phyloP scores from a whole-genome alignment of 1,140 invertebrate genomes.

The Babylonia areolata region DNA sequence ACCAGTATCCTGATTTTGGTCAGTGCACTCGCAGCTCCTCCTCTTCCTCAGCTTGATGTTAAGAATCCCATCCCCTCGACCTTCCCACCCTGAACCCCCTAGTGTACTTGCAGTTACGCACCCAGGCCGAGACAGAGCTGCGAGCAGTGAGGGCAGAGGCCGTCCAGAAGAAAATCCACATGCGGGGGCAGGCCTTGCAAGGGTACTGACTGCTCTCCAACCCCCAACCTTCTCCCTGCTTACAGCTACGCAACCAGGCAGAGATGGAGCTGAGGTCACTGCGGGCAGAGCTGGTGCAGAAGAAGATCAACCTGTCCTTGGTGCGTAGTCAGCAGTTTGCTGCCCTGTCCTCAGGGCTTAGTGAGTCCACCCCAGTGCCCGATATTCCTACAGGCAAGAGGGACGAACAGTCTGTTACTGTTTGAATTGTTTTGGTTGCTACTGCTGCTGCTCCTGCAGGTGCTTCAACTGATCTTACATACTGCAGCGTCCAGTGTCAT shows the following conservation, averaged over 20 bases:
- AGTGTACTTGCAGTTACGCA: constrained; percentile 68
- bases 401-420: background rate
- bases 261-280: constrained; percentile 77
- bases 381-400: constrained; percentile 17
- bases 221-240: constrained; percentile 56
- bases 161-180: constrained; percentile 73
- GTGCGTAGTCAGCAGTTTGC: constrained; percentile 69
- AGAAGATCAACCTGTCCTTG: constrained; percentile 77
- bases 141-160: constrained; percentile 72
- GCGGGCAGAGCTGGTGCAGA: constrained; percentile 77
- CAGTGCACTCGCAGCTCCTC: no score
- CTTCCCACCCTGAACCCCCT: background rate
- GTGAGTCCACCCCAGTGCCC: constrained; percentile 8
- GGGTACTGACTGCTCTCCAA: constrained; percentile 15
- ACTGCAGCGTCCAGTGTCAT: no score
- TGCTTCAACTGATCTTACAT: background rate
- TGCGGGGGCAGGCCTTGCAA: constrained; percentile 27
- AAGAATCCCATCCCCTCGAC: background rate
- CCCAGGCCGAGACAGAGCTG: constrained; percentile 75
- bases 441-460: background rate
- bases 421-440: background rate
- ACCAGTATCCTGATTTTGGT: no score
- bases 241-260: constrained; percentile 78
- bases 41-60: no score
- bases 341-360: constrained; percentile 42